Evolutionary conservation across 2,797 vertebrate species (phyloP), one percentile per base, ranked within the genome.

Genomic region (Scomberomorus guttatus): DNA sequence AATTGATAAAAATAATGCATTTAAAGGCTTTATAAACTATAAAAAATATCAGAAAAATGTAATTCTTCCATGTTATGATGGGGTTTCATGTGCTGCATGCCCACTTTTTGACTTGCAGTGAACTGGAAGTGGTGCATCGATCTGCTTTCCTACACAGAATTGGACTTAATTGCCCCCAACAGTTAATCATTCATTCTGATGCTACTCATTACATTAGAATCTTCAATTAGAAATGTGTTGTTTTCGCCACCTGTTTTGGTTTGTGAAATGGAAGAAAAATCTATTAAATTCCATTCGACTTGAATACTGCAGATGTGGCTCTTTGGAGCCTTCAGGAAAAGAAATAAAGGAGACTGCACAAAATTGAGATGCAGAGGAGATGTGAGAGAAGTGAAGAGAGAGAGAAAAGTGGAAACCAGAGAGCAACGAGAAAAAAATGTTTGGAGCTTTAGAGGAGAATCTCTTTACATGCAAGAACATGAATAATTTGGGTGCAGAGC

Each of bases 401-500:
- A 32, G 7, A 37, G 34, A 37, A n/a, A 24, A 6, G 44, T 39
- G 52, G 2, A 37, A 61, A 22, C 18, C 17, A n/a, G 25, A 58
- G 25, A 56, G 44, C 14, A 1, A 55, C 20, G 37, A 18, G 18
- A 52, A 32, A 17, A 3, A 44, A 22, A 60, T 56, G 6, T 62
- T 37, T 29, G 24, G 48, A 44, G 66, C 44, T 24, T 54, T 8
- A 34, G 24, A 64, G 32, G 44, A 55, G 39, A 67, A 37, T 66
- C 66, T 66, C 64, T 63, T 70, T n/a, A 39, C 71, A 39, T 74
- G 74, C 25, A 48, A 52, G 64, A 61, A 60, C 55, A 68, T 39
- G 58, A 83, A 25, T 65, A 22, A 61, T 83, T 62, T 78, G 50
- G 54, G 14, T 14, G 24, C 63, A 20, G 57, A 46, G 15, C 39